Evolutionary conservation across 2,797 vertebrate species (phyloP).

Genomic region (Sylvia borin): DNA sequence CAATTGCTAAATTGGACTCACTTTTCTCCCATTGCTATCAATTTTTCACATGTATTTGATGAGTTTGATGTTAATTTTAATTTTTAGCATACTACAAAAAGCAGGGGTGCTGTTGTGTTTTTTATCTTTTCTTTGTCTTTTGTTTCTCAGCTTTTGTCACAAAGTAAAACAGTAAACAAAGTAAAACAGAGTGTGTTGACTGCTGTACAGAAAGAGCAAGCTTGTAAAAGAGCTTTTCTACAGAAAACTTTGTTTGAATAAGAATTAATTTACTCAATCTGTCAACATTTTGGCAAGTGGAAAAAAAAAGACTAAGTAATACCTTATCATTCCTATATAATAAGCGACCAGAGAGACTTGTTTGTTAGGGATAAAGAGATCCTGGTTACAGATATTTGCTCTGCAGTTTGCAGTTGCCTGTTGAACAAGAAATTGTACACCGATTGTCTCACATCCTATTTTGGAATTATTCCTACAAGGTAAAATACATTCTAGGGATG

Average conservation of each 20-base stretch:
- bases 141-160: neutral
- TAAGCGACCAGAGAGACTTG: neutral
- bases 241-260: slow-evolving; percentile 26
- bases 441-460: neutral
- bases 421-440: neutral
- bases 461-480: neutral
- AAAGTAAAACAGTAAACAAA: neutral
- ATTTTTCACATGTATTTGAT: neutral
- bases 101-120: neutral
- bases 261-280: slow-evolving; percentile 17
- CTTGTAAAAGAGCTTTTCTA: neutral
- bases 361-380: slow-evolving; percentile 25
- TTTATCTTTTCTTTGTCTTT: neutral
- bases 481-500: neutral
- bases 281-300: neutral
- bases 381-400: slow-evolving; percentile 12
- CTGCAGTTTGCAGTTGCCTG: neutral
- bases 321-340: neutral
- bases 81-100: neutral
- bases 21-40: neutral
- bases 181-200: neutral
- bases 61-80: neutral
- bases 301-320: neutral
- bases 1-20: neutral
- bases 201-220: slow-evolving; percentile 2